phyloP scores from a whole-genome alignment of 2,797 vertebrate species.

The Enteromius treurensis region DNA sequence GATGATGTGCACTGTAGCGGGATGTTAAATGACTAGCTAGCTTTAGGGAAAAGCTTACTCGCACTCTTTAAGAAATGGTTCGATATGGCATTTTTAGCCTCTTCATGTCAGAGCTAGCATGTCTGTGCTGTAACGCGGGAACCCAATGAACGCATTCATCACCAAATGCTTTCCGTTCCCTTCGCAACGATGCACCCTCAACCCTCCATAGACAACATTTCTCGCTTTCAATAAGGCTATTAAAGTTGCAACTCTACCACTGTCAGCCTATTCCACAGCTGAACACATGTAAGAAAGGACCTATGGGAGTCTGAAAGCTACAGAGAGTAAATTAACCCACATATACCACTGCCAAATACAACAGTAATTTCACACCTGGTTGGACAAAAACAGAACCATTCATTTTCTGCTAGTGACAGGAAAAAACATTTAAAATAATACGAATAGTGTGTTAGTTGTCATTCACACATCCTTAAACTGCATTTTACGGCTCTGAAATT shows the following conservation, averaged over 20 bases:
- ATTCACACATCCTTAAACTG: slow-evolving; percentile 54
- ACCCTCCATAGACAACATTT: slow-evolving; percentile 5
- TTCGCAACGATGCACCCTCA: not conserved
- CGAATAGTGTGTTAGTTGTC: slow-evolving; percentile 62
- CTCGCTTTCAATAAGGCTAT: slow-evolving; percentile 44
- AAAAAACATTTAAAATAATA: slow-evolving; percentile 58
- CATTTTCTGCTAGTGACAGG: slow-evolving; percentile 67
- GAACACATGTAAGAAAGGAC: slow-evolving; percentile 27
- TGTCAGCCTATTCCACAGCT: slow-evolving; percentile 36
- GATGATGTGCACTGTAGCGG: slow-evolving; percentile 31
- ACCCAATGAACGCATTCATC: slow-evolving; percentile 16
- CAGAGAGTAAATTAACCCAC: slow-evolving; percentile 70
- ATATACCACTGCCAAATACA: slow-evolving; percentile 74
- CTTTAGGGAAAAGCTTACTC: slow-evolving; percentile 38
- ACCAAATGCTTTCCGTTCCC: slow-evolving; percentile 16
- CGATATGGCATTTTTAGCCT: slow-evolving; percentile 31
- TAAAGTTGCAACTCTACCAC: slow-evolving; percentile 38
- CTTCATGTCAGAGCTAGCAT: not conserved
- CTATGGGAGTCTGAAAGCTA: slow-evolving; percentile 35
- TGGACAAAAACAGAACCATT: slow-evolving; percentile 76
- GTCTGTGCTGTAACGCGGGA: not conserved
- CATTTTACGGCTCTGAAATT: slow-evolving; percentile 11
- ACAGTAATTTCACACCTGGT: slow-evolving; percentile 78
- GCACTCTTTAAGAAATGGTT: slow-evolving; percentile 24
- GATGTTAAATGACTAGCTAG: slow-evolving; percentile 38